phyloP scores from a whole-genome alignment of 2,888 invertebrate genomes.

The Cryptocephalus primarius region DNA sequence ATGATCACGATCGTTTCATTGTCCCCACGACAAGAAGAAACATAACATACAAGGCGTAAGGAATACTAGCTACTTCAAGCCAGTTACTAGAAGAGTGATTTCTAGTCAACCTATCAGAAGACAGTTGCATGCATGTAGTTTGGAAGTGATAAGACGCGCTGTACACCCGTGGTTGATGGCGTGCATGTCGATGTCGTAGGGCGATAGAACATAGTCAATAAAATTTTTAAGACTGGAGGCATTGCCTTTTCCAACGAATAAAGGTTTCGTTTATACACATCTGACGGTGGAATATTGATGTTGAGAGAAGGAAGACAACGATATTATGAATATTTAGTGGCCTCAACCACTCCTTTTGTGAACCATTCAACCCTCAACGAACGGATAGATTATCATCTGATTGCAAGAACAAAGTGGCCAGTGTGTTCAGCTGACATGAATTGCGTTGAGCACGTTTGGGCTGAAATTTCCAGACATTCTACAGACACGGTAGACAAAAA shows the following conservation, averaged over 20 bases:
- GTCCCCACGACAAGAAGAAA: no score
- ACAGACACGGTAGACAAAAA: no score
- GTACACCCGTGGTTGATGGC: neutral
- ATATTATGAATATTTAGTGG: slow-evolving; percentile 5
- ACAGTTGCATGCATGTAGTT: neutral
- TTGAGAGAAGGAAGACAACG: slow-evolving; percentile 4
- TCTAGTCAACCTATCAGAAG: neutral
- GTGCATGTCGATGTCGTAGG: neutral
- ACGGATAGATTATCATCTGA: neutral
- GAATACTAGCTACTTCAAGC: no score
- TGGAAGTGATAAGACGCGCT: neutral
- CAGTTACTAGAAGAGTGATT: neutral
- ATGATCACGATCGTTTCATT: no score
- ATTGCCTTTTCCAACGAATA: neutral
- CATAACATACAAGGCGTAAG: no score
- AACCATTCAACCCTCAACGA: neutral
- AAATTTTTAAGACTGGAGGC: neutral
- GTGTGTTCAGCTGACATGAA: neutral
- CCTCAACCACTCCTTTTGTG: neutral
- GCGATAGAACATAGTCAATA: neutral
- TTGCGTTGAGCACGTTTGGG: no score
- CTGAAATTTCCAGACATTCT: no score
- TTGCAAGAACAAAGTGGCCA: neutral
- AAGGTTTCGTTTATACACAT: neutral
- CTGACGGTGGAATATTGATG: slow-evolving; percentile 3